Percentiles rank a stretch among this genome's conserved stretches.
These are phyloP conservation scores for Rhineura floridana DNA, from an alignment of 2,113 vertebrate species.

Conservation along the genomic window DNA sequence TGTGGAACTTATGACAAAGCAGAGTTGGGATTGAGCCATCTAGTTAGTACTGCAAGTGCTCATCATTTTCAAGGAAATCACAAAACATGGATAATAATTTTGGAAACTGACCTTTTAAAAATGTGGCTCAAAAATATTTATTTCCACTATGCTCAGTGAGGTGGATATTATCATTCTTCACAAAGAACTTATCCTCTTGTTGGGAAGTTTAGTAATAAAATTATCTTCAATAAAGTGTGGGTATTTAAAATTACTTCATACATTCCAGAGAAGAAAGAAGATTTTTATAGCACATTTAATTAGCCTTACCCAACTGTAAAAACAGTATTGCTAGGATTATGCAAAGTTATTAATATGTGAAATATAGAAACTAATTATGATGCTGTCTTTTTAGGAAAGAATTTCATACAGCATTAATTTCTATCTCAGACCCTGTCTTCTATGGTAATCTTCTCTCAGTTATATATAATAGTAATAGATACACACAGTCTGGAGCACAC, in stretches of 20 bases:
- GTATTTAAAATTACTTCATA: conserved; percentile 56
- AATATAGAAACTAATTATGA: conserved; percentile 42
- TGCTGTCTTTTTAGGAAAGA: conserved; percentile 34
- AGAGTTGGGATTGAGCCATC: background rate
- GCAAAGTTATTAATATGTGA: conserved; percentile 57
- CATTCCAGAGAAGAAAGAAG: conserved; percentile 49
- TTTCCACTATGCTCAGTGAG: background rate
- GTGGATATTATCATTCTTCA: conserved; percentile 3
- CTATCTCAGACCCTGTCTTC: background rate
- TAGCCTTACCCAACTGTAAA: conserved; percentile 59
- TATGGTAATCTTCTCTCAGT: conserved; percentile 4
- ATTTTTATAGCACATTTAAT: conserved; percentile 56
- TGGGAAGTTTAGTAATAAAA: conserved; percentile 51
- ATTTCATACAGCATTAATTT: conserved; percentile 51
- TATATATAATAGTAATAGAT: conserved; percentile 14
- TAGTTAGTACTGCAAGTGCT: background rate
- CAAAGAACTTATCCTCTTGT: conserved; percentile 26
- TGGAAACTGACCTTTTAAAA: background rate
- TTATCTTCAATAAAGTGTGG: conserved; percentile 49
- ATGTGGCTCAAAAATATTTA: background rate
- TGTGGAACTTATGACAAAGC: background rate
- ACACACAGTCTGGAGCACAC: background rate
- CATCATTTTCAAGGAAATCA: background rate
- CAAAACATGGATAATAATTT: background rate
- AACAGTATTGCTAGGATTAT: conserved; percentile 46